Conservation (phyloP, 2,888 invertebrate species). For the Xestia rhomboidea region DNA sequence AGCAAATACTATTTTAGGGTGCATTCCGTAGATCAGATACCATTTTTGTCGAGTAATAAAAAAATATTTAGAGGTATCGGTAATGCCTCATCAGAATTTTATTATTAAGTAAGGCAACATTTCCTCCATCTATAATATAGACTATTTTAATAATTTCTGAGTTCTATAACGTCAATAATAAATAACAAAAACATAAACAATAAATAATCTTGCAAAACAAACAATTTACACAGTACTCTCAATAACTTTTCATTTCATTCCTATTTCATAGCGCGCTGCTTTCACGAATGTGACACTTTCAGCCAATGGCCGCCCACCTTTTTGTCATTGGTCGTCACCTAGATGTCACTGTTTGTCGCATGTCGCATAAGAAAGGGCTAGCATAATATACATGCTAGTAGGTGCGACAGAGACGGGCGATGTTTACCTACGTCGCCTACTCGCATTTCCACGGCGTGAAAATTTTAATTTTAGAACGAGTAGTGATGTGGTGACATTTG, state of each 20-base stretch:
- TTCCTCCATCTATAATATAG: not conserved
- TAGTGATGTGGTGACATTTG: constrained; percentile 22
- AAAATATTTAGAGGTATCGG: not conserved
- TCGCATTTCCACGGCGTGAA: constrained; percentile 50
- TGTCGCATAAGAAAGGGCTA: constrained; percentile 75
- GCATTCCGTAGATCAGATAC: not conserved
- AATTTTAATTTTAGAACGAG: constrained; percentile 47
- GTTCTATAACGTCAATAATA: not conserved
- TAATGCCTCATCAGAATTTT: not conserved
- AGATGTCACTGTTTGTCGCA: constrained; percentile 84
- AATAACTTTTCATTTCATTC: constrained; percentile 22
- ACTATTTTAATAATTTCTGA: not conserved
- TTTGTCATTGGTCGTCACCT: constrained; percentile 80
- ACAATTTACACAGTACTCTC: not conserved
- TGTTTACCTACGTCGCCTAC: constrained; percentile 57
- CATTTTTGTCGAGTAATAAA: not conserved
- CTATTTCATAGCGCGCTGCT: constrained; percentile 39
- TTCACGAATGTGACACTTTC: constrained; percentile 73
- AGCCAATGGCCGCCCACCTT: constrained; percentile 76
- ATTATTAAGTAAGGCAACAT: not conserved
- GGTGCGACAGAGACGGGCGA: constrained; percentile 67
- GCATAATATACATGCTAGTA: constrained; percentile 44
- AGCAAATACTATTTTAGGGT: not conserved
- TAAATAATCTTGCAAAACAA: not conserved
- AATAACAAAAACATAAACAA: not conserved